Conservation (phyloP, 2,888 invertebrate genomes). For the Electrophaes corylata region DNA sequence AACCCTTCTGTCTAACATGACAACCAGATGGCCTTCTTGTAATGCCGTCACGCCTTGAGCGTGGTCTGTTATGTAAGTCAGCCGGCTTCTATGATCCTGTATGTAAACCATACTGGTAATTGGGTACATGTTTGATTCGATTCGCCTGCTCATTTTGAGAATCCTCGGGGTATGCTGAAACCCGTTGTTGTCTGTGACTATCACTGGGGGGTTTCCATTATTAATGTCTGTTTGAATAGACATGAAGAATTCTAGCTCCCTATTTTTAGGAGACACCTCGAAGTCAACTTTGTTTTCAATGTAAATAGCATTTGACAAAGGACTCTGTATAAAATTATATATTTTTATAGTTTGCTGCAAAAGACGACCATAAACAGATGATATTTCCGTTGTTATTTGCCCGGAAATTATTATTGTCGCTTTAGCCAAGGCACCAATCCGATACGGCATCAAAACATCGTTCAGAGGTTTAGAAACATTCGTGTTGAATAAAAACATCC, state of each 20-base stretch:
- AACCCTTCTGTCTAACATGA: slow-evolving; percentile 96
- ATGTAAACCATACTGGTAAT: slow-evolving; percentile 94
- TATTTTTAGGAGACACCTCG: slow-evolving; percentile 91
- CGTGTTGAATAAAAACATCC: slow-evolving; percentile 97
- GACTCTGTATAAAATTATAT: slow-evolving; percentile 87
- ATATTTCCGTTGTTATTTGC: slow-evolving; percentile 91
- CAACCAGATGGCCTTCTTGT: slow-evolving; percentile 94
- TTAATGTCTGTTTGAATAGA: slow-evolving; percentile 92
- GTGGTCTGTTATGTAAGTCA: slow-evolving; percentile 93
- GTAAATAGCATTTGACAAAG: slow-evolving; percentile 88
- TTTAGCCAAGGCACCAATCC: slow-evolving; percentile 81
- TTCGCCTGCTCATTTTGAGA: slow-evolving; percentile 90
- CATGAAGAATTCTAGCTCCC: slow-evolving; percentile 96
- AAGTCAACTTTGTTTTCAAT: slow-evolving; percentile 93
- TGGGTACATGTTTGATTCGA: slow-evolving; percentile 98
- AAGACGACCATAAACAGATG: slow-evolving; percentile 90
- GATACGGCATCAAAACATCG: slow-evolving; percentile 89
- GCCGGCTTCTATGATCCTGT: slow-evolving; percentile 87
- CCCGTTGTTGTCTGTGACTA: slow-evolving; percentile 95
- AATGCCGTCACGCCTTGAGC: slow-evolving; percentile 96
- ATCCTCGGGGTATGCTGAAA: slow-evolving; percentile 92
- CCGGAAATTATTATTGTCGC: slow-evolving; percentile 92
- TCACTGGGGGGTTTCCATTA: slow-evolving; percentile 90
- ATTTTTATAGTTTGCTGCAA: slow-evolving; percentile 91
- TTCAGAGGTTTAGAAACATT: slow-evolving; percentile 91